Conservation (phyloP, 2,888 invertebrate species). For the Allophyes oxyacanthae region DNA sequence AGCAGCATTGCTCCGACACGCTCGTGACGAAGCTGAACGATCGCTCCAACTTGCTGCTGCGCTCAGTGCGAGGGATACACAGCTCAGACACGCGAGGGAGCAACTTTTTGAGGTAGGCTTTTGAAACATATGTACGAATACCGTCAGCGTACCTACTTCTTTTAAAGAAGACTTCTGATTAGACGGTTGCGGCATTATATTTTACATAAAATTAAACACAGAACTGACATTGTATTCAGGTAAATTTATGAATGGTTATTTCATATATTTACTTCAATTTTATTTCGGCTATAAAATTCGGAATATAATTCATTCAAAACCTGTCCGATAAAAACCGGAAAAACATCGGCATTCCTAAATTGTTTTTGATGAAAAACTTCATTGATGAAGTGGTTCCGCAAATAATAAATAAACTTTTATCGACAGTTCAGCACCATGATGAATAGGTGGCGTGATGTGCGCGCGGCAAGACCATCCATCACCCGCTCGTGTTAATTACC, state of each 20-base stretch:
- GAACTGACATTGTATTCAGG: no score
- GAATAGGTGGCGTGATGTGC: constrained; percentile 61
- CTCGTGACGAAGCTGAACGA: constrained; percentile 96
- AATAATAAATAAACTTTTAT: constrained; percentile 62
- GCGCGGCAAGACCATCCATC: constrained; percentile 71
- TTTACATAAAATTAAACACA: no score
- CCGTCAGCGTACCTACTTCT: no score
- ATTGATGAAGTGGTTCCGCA: constrained; percentile 56
- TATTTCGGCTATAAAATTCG: constrained; percentile 3
- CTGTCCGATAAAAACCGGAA: constrained; percentile 1
- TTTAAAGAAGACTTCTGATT: no score
- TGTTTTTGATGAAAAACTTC: constrained; percentile 45
- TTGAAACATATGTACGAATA: neutral
- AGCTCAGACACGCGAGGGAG: constrained; percentile 95
- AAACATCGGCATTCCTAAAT: constrained; percentile 26
- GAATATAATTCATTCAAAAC: constrained; percentile 26
- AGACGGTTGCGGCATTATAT: no score
- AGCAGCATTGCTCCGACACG: constrained; percentile 96
- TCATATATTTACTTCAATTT: no score
- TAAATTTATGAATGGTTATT: no score
- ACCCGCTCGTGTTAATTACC: constrained; percentile 77
- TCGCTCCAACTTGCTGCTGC: constrained; percentile 96
- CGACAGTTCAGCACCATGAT: constrained; percentile 65
- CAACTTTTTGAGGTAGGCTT: constrained; percentile 93
- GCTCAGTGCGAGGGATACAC: constrained; percentile 95